phyloP scores from a whole-genome alignment of 1,140 invertebrate species.

The Ceratoteleas bidentatus region DNA sequence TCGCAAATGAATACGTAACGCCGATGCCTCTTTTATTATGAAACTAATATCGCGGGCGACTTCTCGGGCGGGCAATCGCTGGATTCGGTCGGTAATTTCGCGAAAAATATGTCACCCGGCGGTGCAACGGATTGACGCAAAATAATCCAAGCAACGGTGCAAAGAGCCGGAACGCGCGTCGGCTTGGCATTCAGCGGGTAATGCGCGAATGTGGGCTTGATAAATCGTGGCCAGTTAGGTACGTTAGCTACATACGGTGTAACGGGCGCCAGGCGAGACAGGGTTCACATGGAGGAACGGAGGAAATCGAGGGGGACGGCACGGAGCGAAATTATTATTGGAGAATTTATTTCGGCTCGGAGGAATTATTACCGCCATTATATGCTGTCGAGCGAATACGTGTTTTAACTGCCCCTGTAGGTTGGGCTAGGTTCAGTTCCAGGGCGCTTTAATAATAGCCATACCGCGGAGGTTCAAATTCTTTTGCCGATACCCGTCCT shows the following conservation, averaged over 20 bases:
- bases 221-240: slow-evolving; percentile 78
- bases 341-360: slow-evolving; percentile 76
- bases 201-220: slow-evolving; percentile 75
- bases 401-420: slow-evolving; percentile 72
- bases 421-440: slow-evolving; percentile 62
- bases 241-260: slow-evolving; percentile 76
- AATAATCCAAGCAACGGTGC: slow-evolving; percentile 58
- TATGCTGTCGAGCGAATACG: slow-evolving; percentile 72
- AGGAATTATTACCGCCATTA: slow-evolving; percentile 78
- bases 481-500: slow-evolving; percentile 50
- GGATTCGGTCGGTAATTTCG: background rate
- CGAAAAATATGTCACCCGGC: slow-evolving; percentile 13
- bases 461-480: slow-evolving; percentile 62
- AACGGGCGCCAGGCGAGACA: slow-evolving; percentile 49
- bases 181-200: slow-evolving; percentile 53
- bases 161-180: slow-evolving; percentile 52
- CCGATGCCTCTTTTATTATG: slow-evolving; percentile 24
- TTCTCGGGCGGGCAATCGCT: background rate
- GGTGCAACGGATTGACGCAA: slow-evolving; percentile 27
- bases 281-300: slow-evolving; percentile 46
- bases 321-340: slow-evolving; percentile 77
- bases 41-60: background rate
- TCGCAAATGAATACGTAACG: slow-evolving; percentile 80
- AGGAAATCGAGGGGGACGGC: slow-evolving; percentile 51
- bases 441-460: slow-evolving; percentile 66